Conservation (phyloP, 2,888 invertebrate genomes). For the Metallyticus violacea region DNA sequence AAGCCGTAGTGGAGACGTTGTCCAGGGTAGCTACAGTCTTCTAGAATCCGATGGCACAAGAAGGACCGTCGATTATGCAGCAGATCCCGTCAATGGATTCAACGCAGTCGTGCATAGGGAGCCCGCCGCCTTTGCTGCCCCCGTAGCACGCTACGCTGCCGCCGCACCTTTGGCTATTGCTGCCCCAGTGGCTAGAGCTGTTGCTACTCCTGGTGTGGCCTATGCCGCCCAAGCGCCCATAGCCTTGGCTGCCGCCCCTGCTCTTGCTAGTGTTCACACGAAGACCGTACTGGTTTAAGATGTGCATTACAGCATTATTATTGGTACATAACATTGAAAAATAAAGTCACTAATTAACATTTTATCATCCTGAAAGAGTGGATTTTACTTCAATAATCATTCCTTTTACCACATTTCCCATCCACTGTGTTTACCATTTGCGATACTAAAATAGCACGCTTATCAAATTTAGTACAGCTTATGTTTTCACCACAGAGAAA, state of each 20-base stretch:
- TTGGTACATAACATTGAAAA: not conserved
- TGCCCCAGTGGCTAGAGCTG: not conserved
- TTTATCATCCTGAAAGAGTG: not conserved
- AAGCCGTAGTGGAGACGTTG: not conserved
- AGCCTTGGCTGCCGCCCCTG: slow-evolving; percentile 16
- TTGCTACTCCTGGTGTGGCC: not conserved
- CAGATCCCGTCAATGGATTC: slow-evolving; percentile 4
- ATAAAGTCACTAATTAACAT: not conserved
- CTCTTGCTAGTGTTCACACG: not conserved
- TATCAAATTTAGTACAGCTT: too few relatives aligned
- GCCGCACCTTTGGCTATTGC: not conserved
- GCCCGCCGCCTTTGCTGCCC: slow-evolving; percentile 26
- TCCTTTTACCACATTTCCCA: not conserved
- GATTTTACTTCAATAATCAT: not conserved
- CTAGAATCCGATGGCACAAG: not conserved
- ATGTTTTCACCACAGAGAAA: too few relatives aligned
- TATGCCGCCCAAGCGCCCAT: not conserved
- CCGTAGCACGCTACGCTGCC: slow-evolving; percentile 21
- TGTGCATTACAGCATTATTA: too few relatives aligned
- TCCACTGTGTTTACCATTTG: too few relatives aligned
- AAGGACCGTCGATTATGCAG: not conserved
- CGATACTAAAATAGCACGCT: too few relatives aligned
- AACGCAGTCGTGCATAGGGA: not conserved
- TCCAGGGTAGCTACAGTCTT: slow-evolving; percentile 3
- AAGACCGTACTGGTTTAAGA: not conserved